phyloP scores from a whole-genome alignment of 2,113 vertebrate species.

The Nyctibius bracteatus region DNA sequence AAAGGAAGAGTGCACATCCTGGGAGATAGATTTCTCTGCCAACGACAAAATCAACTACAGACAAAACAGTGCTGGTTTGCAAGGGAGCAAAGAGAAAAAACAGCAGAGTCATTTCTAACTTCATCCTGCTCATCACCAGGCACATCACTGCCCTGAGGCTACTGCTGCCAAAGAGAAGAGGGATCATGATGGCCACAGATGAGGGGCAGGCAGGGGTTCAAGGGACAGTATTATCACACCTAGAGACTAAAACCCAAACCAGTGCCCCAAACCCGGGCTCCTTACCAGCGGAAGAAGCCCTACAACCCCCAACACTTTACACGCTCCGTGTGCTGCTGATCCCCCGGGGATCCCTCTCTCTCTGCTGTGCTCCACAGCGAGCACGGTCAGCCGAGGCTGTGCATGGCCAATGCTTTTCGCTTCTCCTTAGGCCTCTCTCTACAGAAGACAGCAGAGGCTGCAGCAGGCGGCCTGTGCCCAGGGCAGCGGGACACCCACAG shows the following conservation, averaged over 20 bases:
- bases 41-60: slow-evolving; percentile 75
- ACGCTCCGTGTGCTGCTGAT: slow-evolving; percentile 16
- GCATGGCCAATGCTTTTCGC: slow-evolving; percentile 48
- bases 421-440: background rate
- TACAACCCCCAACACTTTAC: slow-evolving; percentile 35
- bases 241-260: slow-evolving; percentile 9
- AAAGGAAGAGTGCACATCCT: slow-evolving; percentile 60
- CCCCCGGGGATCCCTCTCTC: slow-evolving; percentile 36
- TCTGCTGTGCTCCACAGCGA: background rate
- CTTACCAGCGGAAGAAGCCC: background rate
- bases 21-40: slow-evolving; percentile 73
- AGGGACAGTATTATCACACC: background rate
- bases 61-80: slow-evolving; percentile 80
- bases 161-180: slow-evolving; percentile 64
- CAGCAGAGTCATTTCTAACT: slow-evolving; percentile 80
- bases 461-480: slow-evolving; percentile 21
- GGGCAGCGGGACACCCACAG: slow-evolving; percentile 12
- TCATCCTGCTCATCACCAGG: slow-evolving; percentile 70
- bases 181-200: slow-evolving; percentile 72
- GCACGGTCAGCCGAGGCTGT: slow-evolving; percentile 26
- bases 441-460: background rate
- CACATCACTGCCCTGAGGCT: slow-evolving; percentile 63
- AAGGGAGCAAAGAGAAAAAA: slow-evolving; percentile 81
- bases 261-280: background rate
- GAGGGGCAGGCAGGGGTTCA: background rate